A percentile compares a stretch with the other conserved stretches of the same genome.
These are phyloP conservation scores for Oenanthe oenanthe DNA, from an alignment of 2,113 vertebrate species.

Conservation along the genomic window DNA sequence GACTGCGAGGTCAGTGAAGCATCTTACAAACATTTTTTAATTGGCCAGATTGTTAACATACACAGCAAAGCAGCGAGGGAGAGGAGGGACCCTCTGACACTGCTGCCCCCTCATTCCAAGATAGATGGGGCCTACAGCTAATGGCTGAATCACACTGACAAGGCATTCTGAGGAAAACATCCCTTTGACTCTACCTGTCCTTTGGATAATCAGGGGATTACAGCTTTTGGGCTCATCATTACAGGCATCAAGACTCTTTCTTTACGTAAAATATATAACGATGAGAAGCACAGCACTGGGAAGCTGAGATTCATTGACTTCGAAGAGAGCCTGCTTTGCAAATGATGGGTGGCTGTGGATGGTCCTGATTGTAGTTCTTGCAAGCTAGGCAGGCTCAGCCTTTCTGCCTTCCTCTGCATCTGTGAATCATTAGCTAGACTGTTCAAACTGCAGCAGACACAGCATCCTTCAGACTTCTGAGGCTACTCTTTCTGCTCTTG, in stretches of 20 bases:
- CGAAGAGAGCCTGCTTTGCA: not conserved
- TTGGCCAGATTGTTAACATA: slow-evolving; percentile 52
- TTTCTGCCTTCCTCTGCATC: not conserved
- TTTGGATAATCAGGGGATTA: slow-evolving; percentile 10
- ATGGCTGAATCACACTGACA: not conserved
- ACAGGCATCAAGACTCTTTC: not conserved
- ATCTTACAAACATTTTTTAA: slow-evolving; percentile 62
- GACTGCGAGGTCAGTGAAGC: slow-evolving; percentile 39
- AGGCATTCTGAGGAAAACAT: not conserved
- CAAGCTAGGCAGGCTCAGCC: not conserved
- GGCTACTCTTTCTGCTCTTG: slow-evolving; percentile 12
- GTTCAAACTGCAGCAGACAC: slow-evolving; percentile 24
- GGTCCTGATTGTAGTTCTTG: slow-evolving; percentile 9
- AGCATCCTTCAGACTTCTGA: slow-evolving; percentile 48
- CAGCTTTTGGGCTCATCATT: slow-evolving; percentile 9
- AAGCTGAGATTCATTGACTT: not conserved
- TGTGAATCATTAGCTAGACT: slow-evolving; percentile 28
- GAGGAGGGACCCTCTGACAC: slow-evolving; percentile 12
- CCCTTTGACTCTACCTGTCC: not conserved
- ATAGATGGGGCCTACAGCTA: not conserved
- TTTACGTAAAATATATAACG: not conserved
- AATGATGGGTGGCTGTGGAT: slow-evolving; percentile 4
- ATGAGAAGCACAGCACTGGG: slow-evolving; percentile 9
- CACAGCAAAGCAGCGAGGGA: not conserved
- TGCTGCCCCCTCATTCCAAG: not conserved